Evolutionary conservation across 2,113 vertebrate species (phyloP).

Genomic region (Alethe diademata): DNA sequence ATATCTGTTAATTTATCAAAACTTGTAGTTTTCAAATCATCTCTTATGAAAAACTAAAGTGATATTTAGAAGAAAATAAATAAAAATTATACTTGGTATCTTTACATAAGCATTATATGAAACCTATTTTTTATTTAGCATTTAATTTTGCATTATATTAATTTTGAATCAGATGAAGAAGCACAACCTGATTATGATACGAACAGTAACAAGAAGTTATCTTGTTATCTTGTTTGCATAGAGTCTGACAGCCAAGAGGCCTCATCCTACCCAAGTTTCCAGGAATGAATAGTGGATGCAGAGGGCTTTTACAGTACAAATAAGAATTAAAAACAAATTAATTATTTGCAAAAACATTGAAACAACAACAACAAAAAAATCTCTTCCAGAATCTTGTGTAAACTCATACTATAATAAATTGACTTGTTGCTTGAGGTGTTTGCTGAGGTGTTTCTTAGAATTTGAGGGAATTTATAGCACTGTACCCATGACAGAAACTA

Average conservation of each 20-base stretch:
- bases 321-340: not conserved
- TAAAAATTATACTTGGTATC: not conserved
- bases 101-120: not conserved
- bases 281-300: not conserved
- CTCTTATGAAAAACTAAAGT: not conserved
- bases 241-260: not conserved
- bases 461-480: not conserved
- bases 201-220: not conserved
- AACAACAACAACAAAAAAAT: not conserved
- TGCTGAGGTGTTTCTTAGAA: not conserved
- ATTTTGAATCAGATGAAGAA: not conserved
- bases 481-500: not conserved
- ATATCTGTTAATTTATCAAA: not conserved
- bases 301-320: not conserved
- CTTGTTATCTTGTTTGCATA: not conserved
- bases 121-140: not conserved
- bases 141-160: not conserved
- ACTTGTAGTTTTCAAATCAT: not conserved
- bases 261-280: not conserved
- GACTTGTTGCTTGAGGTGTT: not conserved
- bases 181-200: not conserved
- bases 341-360: not conserved
- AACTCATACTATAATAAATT: not conserved
- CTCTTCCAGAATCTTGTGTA: not conserved
- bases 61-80: not conserved